Evolutionary conservation across 2,888 invertebrate species (phyloP).

Genomic region (Cyrtodaria siliqua): DNA sequence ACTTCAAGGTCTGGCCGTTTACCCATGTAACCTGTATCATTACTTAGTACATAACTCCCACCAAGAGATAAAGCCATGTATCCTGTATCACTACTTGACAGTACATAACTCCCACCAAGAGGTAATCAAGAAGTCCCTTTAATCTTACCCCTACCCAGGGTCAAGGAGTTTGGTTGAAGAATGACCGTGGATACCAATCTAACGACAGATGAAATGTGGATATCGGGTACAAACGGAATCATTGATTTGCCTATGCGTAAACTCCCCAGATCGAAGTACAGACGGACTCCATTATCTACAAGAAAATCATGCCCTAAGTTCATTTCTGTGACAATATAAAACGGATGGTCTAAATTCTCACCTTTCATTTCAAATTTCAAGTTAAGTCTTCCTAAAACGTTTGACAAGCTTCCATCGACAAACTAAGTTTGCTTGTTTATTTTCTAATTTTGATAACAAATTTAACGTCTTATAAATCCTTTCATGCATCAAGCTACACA

Average conservation of each 20-base stretch:
- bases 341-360: slow-evolving; percentile 13
- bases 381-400: neutral
- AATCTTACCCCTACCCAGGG: neutral
- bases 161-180: neutral
- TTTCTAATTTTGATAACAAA: neutral
- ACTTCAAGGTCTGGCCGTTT: slow-evolving; percentile 23
- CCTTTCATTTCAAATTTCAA: slow-evolving; percentile 8
- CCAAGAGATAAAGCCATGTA: no score
- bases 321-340: slow-evolving; percentile 8
- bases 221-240: neutral
- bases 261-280: slow-evolving; percentile 17
- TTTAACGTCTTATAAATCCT: slow-evolving; percentile 4
- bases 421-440: slow-evolving; percentile 8
- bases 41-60: no score
- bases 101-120: no score
- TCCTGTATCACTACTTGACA: no score
- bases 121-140: no score
- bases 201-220: neutral
- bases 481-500: slow-evolving; percentile 9
- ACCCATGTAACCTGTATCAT: neutral
- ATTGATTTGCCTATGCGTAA: slow-evolving; percentile 1
- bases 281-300: neutral
- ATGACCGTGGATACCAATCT: neutral
- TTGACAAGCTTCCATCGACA: neutral
- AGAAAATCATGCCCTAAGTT: neutral